Evolutionary conservation across 2,113 vertebrate species (phyloP), one percentile per base, ranked within the genome.

Genomic region (Progne subis): DNA sequence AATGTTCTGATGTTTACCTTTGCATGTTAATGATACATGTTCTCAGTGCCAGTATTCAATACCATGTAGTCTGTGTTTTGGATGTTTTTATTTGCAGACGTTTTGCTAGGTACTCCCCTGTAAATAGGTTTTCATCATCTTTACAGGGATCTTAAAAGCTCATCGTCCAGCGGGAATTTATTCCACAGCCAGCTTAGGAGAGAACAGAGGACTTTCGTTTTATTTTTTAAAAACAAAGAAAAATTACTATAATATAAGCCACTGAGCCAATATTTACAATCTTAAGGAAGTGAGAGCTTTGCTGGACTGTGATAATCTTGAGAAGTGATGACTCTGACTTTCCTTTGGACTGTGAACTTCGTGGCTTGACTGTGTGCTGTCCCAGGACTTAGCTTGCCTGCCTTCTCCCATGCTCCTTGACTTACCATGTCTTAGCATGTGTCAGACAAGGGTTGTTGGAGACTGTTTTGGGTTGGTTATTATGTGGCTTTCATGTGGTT

Each of bases 1-100:
- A 55, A n/a, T 6, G 14, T 71, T 76, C 20, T 82, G 28, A 19
- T 56, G 8, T 46, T 81, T 65, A 37, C 16, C 8, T 88, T 61
- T 23, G 12, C 49, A 14, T 71, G 23, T 23, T 59, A 23, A 21
- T 44, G 5, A 6, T 71, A 4, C 0, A 0, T 37, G 31, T 81
- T 70, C 43, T 78, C 21, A 32, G n/a, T 77, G 18, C 52, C 68
- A 17, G 1, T 67, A 46, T 70, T 84, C 56, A 61, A 12, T 65
- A 70, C 21, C 8, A 6, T 3, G 1, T 70, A 46, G 12, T 49
- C 28, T 64, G 4, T 67, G 12, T 80, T 69, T 52, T 16, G 8
- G 28, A 65, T 1, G 5, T 56, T 17, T 68, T 78, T 64, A 17
- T 71, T 84, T 76, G 16, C 18, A 56, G 31, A 24, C 7, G 23